phyloP scores from a whole-genome alignment of 2,113 vertebrate genomes.

The Spermophilus dauricus region DNA sequence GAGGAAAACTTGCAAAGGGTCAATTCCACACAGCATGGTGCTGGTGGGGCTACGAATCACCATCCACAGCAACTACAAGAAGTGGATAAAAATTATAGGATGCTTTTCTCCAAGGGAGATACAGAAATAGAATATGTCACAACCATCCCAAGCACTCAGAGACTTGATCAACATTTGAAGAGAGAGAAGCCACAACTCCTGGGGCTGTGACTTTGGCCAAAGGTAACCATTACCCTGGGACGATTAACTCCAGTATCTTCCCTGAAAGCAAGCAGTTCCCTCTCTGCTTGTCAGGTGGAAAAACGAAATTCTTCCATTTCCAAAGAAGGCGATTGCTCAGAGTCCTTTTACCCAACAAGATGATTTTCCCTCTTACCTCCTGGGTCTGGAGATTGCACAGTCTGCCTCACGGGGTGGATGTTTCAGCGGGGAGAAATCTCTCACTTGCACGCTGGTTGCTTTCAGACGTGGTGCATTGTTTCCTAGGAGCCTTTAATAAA shows the following conservation, averaged over 20 bases:
- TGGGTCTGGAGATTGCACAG: slow-evolving; percentile 1
- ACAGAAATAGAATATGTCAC: slow-evolving; percentile 83
- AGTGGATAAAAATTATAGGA: slow-evolving; percentile 79
- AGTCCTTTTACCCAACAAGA: slow-evolving; percentile 64
- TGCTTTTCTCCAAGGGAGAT: slow-evolving; percentile 79
- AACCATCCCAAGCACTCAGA: slow-evolving; percentile 74
- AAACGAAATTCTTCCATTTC: slow-evolving; percentile 76
- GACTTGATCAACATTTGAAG: slow-evolving; percentile 76
- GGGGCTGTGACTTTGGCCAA: slow-evolving; percentile 78
- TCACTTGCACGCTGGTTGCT: slow-evolving; percentile 53
- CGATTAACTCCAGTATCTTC: slow-evolving; percentile 62
- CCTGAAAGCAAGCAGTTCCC: slow-evolving; percentile 52
- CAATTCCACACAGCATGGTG: slow-evolving; percentile 73
- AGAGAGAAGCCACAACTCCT: slow-evolving; percentile 75
- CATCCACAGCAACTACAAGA: slow-evolving; percentile 74
- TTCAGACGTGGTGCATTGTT: slow-evolving; percentile 82
- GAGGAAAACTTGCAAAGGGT: slow-evolving; percentile 69
- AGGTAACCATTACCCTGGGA: slow-evolving; percentile 77
- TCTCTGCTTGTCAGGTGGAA: slow-evolving; percentile 66
- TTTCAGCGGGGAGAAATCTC: slow-evolving; percentile 66
- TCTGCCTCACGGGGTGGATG: not conserved
- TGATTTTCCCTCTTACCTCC: slow-evolving; percentile 66
- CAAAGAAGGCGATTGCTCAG: slow-evolving; percentile 63
- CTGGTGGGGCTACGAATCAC: slow-evolving; percentile 77
- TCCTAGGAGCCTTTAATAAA: slow-evolving; percentile 83